These are phyloP conservation scores for Drosophila flavopinicola DNA, from an alignment of 2,888 invertebrate species.

Conservation along the genomic window DNA sequence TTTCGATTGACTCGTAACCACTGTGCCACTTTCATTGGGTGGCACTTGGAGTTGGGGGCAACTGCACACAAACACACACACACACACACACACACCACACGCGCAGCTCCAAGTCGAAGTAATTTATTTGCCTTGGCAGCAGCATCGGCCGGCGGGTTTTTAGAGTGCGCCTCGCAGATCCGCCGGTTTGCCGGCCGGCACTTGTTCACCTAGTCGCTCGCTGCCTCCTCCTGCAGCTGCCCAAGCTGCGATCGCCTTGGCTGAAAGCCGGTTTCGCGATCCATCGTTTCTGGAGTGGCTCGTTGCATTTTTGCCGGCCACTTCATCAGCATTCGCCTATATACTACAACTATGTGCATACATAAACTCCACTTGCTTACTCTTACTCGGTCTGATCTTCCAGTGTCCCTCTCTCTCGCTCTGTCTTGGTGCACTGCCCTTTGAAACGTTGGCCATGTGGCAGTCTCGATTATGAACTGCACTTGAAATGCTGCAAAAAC, in stretches of 20 bases:
- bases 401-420: neutral
- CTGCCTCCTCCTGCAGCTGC: neutral
- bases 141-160: conserved; percentile 30
- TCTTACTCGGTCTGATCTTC: conserved; percentile 27
- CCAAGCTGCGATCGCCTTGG: conserved; percentile 17
- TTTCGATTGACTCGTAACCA: conserved; percentile 43
- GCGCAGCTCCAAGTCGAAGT: conserved; percentile 30
- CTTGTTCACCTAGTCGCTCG: conserved; percentile 52
- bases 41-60: conserved; percentile 24
- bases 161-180: conserved; percentile 18
- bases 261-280: conserved; percentile 65
- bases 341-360: conserved; percentile 17
- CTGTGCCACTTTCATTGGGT: conserved; percentile 57
- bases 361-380: conserved; percentile 30
- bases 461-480: conserved; percentile 29
- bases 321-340: conserved; percentile 49
- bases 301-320: conserved; percentile 68
- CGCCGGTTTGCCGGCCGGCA: conserved; percentile 57
- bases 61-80: conserved; percentile 15
- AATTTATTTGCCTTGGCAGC: conserved; percentile 36
- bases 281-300: conserved; percentile 62
- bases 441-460: conserved; percentile 51
- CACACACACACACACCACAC: conserved; percentile 8
- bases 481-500: conserved; percentile 36
- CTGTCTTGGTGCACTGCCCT: conserved; percentile 45